A percentile compares a stretch with the other conserved stretches of the same genome.
Conservation (phyloP, 2,797 vertebrate species). For the Champsocephalus gunnari region DNA sequence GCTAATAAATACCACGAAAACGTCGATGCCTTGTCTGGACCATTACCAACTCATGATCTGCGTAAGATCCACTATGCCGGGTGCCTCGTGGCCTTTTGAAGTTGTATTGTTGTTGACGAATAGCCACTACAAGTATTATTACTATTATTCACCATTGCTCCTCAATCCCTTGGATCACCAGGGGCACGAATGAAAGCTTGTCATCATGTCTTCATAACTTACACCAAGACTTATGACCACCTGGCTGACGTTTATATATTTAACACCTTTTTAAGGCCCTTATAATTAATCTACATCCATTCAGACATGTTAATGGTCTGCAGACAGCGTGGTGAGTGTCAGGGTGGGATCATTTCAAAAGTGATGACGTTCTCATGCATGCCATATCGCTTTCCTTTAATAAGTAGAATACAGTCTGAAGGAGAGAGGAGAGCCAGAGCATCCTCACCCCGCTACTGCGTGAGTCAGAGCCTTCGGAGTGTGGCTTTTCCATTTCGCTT, state of each 20-base stretch:
- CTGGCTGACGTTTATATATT: conserved; percentile 13
- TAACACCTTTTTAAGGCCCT: conserved; percentile 22
- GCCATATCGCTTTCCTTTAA: conserved; percentile 7
- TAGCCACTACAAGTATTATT: too few species aligned
- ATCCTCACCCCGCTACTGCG: conserved; percentile 48
- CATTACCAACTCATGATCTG: too few species aligned
- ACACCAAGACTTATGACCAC: conserved; percentile 21
- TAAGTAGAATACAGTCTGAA: conserved; percentile 58
- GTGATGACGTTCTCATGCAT: conserved; percentile 6
- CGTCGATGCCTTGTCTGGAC: too few species aligned
- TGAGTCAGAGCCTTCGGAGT: conserved; percentile 43
- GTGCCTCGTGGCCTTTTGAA: too few species aligned
- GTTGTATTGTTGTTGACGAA: too few species aligned
- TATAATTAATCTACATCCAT: conserved; percentile 24
- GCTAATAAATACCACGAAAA: too few species aligned
- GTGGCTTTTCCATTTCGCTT: conserved; percentile 77
- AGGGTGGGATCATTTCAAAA: conserved; percentile 41
- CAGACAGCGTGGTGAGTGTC: conserved; percentile 31
- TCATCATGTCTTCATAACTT: background rate
- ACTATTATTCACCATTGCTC: too few species aligned
- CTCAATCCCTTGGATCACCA: background rate
- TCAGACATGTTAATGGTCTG: conserved; percentile 7
- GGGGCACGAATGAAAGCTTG: background rate
- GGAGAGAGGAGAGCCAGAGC: conserved; percentile 46
- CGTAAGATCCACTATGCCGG: too few species aligned